A percentile compares a stretch with the other conserved stretches of the same genome.
These are phyloP conservation scores for Zalophus californianus DNA, from an alignment of 2,797 vertebrate genomes.

Conservation along the genomic window DNA sequence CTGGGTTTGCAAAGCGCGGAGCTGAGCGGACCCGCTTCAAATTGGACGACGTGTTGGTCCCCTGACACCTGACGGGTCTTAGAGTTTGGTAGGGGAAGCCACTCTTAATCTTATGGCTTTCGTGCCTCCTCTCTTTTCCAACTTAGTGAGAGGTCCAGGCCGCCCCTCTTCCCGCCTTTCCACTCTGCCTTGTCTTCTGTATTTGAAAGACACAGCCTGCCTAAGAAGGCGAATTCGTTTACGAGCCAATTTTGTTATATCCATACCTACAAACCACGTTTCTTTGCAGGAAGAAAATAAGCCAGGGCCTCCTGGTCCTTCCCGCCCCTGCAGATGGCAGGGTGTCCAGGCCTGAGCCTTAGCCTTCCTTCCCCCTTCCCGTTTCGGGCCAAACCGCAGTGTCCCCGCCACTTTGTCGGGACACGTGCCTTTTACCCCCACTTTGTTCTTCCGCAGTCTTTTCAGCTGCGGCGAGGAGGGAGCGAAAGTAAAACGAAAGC, in stretches of 20 bases:
- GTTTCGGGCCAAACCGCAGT: not conserved
- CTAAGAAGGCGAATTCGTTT: constrained; percentile 53
- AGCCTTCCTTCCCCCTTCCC: not conserved
- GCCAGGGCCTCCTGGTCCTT: not conserved
- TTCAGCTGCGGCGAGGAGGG: constrained; percentile 48
- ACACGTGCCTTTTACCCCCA: not conserved
- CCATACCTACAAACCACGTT: constrained; percentile 1
- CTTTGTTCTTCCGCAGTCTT: constrained; percentile 31
- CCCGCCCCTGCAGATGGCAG: not conserved
- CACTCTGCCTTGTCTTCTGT: not conserved
- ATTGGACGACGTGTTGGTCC: not conserved
- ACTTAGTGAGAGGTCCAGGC: not conserved
- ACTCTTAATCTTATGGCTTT: too few species aligned
- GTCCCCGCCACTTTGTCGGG: not conserved
- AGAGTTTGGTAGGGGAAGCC: not conserved
- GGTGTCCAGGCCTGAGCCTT: constrained; percentile 2
- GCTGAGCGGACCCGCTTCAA: not conserved
- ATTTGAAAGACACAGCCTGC: constrained; percentile 3
- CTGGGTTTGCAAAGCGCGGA: not conserved
- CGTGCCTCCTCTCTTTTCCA: not conserved
- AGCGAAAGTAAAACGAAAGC: constrained; percentile 82
- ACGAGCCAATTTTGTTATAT: constrained; percentile 16
- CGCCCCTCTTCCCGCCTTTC: not conserved
- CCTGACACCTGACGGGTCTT: not conserved
- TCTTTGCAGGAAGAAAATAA: constrained; percentile 48